Base-by-base conservation (phyloP, 2,797 vertebrate species). In the Platalea minor region DNA sequence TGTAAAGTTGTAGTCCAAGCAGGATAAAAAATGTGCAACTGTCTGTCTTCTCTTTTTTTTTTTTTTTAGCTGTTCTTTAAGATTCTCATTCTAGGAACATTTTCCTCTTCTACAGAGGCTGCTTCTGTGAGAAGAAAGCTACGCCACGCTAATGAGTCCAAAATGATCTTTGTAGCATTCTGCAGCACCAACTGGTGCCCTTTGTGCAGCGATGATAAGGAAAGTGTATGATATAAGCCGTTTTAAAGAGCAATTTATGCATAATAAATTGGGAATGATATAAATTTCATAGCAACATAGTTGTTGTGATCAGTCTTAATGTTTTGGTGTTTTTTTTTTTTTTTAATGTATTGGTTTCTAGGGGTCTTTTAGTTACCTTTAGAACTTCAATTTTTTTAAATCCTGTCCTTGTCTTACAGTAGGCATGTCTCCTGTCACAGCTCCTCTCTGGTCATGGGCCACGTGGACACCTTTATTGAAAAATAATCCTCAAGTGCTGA, bases 241-340 rank as follows among this genome's bases (percentile, higher is more conserved):
- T 98, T 98, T 97, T 97, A 98, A 98, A 98, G 97, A 98, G 93
- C 97, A 95, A 98, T 98, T 98, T 98, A 97, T 97, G 97, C 96
- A 70, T 97, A 98, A 98, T 98, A 98, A 98, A 98, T 97, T 95
- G 96, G 95, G 89, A 98, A 98, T 97, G 91, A 97, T 95, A 98
- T 93, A 83, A 96, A 97, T 98, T 98, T 98, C 96, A 95, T 96
- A 97, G 89, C 97, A 98, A 96, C 50, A 63, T 72, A 74, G 91
- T 96, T 92, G 94, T 96, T 82, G 94, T 94, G 92, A 97, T 97
- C 91, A 87, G 82, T 97, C 93, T 97, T 97, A 69, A 96, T 95
- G 33, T 57, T 57, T 13, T 24, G 48, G 17, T 43, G 43, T 16
- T 26, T 26, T 15, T 60, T 82, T 68, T 68, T 68, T 94, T 77